Base-by-base conservation (phyloP, 1,140 invertebrate species). In the Magallana angulata region DNA sequence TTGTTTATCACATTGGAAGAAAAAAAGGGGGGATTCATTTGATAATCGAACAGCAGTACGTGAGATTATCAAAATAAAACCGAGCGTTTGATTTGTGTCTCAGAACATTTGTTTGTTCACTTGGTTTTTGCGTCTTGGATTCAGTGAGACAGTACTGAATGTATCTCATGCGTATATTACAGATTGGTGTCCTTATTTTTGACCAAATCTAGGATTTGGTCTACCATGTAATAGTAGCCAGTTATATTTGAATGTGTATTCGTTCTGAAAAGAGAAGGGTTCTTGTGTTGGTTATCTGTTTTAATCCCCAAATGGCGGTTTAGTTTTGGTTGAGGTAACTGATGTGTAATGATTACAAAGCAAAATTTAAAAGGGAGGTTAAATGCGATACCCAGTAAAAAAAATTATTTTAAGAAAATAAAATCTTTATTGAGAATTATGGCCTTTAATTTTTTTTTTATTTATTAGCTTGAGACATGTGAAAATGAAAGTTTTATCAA, bases 261-360 rank as follows among this genome's bases (percentile, higher is more conserved):
- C 24, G 30, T 30, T 76, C 11, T 18, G 30, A 76, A 76, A 24
- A 4, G 12, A 30, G 36, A 76, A 76, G 36, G 68, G 24, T 8
- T 3, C 24, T 2, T 76, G 24, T 76, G 60, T 64, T n/a, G 16
- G 60, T 16, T 64, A 64, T 64, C 24, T 76, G 24, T 36, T 76
- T 76, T 76, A 76, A 76, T 76, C 68, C 24, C 24, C 68, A 48
- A 48, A 76, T 76, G 18, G 3, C 8, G 24, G 12, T 76, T 36
- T 30, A 76, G 68, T 30, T 11, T 76, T 30, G 24, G 68, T 76
- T 76, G 24, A 30, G 24, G 68, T 76, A 76, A 30, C 68, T 76
- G 24, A 76, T 76, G 68, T 76, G 68, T 76, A 76, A 76, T 76
- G 8, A 30, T 76, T 76, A 76, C 68, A 30, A 76, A 76, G 68